A percentile compares a stretch with the other conserved stretches of the same genome.
phyloP scores from a whole-genome alignment of 2,888 invertebrate species.

The Diloba caeruleocephala region DNA sequence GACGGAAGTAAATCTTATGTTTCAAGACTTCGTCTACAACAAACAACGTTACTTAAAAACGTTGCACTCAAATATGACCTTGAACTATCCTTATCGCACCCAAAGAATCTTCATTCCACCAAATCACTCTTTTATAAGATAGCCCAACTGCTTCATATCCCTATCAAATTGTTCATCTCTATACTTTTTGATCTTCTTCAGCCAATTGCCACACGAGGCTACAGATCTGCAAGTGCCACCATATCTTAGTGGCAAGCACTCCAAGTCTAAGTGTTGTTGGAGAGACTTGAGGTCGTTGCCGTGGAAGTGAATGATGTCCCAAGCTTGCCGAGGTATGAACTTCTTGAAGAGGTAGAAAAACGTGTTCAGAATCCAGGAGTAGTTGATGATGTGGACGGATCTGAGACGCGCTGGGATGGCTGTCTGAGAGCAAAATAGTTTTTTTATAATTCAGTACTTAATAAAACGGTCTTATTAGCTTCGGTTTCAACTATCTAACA shows the following conservation, averaged over 20 bases:
- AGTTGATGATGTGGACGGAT: conserved; percentile 93
- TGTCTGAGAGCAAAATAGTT: conserved; percentile 75
- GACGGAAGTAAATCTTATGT: no score
- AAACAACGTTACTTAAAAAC: no score
- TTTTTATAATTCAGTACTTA: no score
- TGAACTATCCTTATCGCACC: no score
- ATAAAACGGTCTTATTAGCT: no score
- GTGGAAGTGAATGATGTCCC: conserved; percentile 82
- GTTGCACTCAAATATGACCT: no score
- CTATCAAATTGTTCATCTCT: conserved; percentile 85
- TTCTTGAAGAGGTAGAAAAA: conserved; percentile 93
- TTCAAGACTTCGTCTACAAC: no score
- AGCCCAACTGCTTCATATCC: conserved; percentile 91
- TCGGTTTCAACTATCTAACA: no score
- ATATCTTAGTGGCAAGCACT: conserved; percentile 72
- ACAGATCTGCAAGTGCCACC: conserved; percentile 88
- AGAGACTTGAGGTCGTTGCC: conserved; percentile 78
- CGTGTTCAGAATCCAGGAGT: conserved; percentile 94
- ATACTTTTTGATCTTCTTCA: conserved; percentile 85
- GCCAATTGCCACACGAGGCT: conserved; percentile 89
- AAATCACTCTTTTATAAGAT: conserved; percentile 83
- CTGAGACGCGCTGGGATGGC: conserved; percentile 91
- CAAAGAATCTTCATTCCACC: no score
- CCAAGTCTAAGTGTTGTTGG: conserved; percentile 71
- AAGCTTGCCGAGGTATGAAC: conserved; percentile 91